Percentiles rank a stretch among this genome's conserved stretches.
Conservation (phyloP, 2,113 vertebrate species). For the Sphaerodactylus townsendi region DNA sequence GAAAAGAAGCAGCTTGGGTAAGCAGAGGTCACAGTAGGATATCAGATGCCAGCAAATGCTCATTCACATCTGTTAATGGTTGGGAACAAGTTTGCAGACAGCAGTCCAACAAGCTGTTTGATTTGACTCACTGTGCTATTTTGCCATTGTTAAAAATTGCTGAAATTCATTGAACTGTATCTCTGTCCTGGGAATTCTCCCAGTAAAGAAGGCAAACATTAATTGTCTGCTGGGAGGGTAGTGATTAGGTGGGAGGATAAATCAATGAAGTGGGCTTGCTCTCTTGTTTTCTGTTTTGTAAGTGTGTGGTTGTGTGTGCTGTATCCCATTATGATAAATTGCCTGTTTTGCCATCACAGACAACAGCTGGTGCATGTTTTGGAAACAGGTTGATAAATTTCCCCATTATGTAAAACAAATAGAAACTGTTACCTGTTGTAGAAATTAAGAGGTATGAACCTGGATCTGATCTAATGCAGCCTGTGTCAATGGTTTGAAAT, state of each 20-base stretch:
- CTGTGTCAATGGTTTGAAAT: neutral
- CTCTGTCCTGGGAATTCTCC: constrained; percentile 15
- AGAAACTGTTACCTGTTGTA: neutral
- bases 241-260: constrained; percentile 14
- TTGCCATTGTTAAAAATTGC: constrained; percentile 20
- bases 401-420: constrained; percentile 13
- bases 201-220: constrained; percentile 6
- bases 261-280: constrained; percentile 7
- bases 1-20: constrained; percentile 32
- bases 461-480: neutral
- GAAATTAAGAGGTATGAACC: fast-evolving
- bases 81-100: constrained; percentile 49
- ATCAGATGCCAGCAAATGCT: constrained; percentile 42
- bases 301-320: neutral
- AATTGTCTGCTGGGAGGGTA: constrained; percentile 19
- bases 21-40: constrained; percentile 35
- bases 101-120: constrained; percentile 23
- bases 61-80: constrained; percentile 46
- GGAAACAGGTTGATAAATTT: neutral
- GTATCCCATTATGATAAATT: constrained; percentile 8
- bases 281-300: neutral
- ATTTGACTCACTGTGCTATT: constrained; percentile 48
- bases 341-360: neutral
- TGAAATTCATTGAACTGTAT: constrained; percentile 23
- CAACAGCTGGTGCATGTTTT: neutral